Evolutionary conservation across 2,113 vertebrate genomes (phyloP), one percentile per base, ranked within the genome.

Genomic region (Ailurus styani): DNA sequence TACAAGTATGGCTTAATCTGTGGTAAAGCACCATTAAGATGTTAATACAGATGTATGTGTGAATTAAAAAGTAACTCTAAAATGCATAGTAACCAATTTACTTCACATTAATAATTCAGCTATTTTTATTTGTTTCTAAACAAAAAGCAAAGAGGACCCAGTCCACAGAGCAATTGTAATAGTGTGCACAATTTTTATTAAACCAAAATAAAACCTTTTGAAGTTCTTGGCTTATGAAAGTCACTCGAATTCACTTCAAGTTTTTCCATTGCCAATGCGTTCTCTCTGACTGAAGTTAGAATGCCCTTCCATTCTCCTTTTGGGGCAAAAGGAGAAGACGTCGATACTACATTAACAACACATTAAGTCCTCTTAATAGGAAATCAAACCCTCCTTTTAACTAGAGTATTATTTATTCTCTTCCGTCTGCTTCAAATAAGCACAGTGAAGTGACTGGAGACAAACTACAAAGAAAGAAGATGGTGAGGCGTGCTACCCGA

Each of bases 81-180:
- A 97, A 90, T 90, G 87, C 94, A 90, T 7, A 96, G 93, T 93
- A 97, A 88, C 96, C 98, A 97, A 97, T 98, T 97, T 97, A 60
- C 79, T 94, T 98, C 87, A 84, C 96, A 98, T 98, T 96, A 98
- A 98, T 98, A 97, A 98, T 98, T 98, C 81, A 98, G 94, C 87
- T 97, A 88, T 92, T 98, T 98, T 97, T 97, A 98, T 97, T 98
- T 97, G 96, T 98, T 98, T 96, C 90, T 90, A 95, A 97, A 94
- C 95, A 78, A 96, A 98, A 96, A 95, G 62, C 29, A 96, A 95
- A 91, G 66, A 88, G 52, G 60, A 96, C 64, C 27, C 79, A 68
- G 72, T 92, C 77, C 57, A 23, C 75, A 97, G 95, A 96, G 85
- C 40, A 96, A 82, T 77, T 88, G 27, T 83, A 87, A 87, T 14